These are phyloP conservation scores for Aphelocoma coerulescens DNA, from an alignment of 2,113 vertebrate genomes.

Conservation along the genomic window DNA sequence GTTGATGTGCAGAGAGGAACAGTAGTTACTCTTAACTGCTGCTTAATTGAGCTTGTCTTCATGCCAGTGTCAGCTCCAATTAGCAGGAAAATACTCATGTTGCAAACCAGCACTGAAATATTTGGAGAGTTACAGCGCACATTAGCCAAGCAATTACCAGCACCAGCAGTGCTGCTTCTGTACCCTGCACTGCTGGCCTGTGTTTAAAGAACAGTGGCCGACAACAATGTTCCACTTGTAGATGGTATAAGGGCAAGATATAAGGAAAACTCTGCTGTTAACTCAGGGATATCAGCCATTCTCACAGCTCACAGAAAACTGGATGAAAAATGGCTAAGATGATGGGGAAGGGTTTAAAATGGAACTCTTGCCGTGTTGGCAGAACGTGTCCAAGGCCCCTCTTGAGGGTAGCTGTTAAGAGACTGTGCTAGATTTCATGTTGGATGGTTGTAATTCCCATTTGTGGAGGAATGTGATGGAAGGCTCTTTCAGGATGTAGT, in stretches of 20 bases:
- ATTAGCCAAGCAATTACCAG: neutral
- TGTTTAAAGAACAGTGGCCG: neutral
- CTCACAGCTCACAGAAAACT: neutral
- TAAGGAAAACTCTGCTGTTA: neutral
- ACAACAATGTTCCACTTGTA: neutral
- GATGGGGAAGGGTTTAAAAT: neutral
- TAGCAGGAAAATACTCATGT: neutral
- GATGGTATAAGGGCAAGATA: neutral
- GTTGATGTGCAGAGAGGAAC: neutral
- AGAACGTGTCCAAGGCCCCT: neutral
- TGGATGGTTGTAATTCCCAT: neutral
- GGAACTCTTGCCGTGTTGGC: neutral
- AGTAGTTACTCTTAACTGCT: neutral
- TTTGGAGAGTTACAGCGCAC: neutral
- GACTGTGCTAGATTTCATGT: neutral
- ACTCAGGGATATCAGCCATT: neutral
- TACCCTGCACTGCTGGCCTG: neutral
- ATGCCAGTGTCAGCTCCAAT: neutral
- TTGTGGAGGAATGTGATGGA: neutral
- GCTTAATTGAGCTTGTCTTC: conserved; percentile 13
- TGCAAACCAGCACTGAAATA: neutral
- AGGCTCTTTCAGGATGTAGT: neutral
- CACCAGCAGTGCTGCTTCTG: neutral
- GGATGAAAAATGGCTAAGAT: neutral
- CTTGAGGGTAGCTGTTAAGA: rapidly evolving